These are phyloP conservation scores for Agrotis puta DNA, from an alignment of 2,888 invertebrate species.

Conservation along the genomic window DNA sequence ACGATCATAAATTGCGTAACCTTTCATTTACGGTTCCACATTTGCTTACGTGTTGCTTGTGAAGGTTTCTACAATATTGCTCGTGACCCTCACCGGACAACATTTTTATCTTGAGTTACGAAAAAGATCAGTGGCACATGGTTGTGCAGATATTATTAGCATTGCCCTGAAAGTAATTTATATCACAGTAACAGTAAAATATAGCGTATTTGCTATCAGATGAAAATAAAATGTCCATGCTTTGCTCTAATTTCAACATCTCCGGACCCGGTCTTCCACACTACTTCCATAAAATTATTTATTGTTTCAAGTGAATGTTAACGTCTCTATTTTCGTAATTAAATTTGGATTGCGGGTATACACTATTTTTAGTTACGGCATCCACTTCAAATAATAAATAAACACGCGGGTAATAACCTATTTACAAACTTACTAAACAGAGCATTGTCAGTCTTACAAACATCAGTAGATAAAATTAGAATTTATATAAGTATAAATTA, in stretches of 20 bases:
- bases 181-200: conserved; percentile 32
- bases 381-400: conserved; percentile 69
- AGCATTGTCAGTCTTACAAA: background rate
- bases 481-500: conserved; percentile 24
- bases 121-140: conserved; percentile 77
- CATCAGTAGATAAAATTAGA: conserved; percentile 15
- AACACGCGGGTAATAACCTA: conserved; percentile 80
- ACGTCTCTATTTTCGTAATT: background rate
- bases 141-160: conserved; percentile 56
- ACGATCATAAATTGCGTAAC: conserved; percentile 89
- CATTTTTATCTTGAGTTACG: conserved; percentile 68
- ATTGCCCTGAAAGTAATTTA: conserved; percentile 45
- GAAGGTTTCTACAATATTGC: conserved; percentile 86
- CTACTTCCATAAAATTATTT: too few species aligned
- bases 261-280: conserved; percentile 36
- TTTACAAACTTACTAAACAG: conserved; percentile 26
- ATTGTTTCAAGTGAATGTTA: background rate
- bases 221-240: conserved; percentile 42
- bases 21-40: conserved; percentile 87
- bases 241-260: conserved; percentile 52
- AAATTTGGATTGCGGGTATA: conserved; percentile 1
- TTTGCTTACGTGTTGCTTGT: conserved; percentile 90
- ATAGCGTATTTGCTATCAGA: conserved; percentile 47
- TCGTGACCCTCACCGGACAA: conserved; percentile 83
- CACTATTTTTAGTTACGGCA: conserved; percentile 65